A percentile compares a stretch with the other conserved stretches of the same genome.
Conservation (phyloP, 2,888 invertebrate species). For the Folsomia candida region DNA sequence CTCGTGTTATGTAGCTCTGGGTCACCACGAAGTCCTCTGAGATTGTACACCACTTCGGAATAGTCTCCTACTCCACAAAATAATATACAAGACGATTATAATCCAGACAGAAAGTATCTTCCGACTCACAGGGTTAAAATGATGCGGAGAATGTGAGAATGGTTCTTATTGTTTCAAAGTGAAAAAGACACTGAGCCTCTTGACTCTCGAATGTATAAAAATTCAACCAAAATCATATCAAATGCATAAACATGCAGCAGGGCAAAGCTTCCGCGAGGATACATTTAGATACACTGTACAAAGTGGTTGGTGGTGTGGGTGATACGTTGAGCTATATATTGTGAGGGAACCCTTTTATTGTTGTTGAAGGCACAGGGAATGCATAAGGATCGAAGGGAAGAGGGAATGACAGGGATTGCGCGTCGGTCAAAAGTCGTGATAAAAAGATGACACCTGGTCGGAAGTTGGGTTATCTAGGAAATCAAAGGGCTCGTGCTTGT, state of each 20-base stretch:
- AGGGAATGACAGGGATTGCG: constrained; percentile 37
- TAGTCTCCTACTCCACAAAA: constrained; percentile 26
- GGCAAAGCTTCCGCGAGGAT: neutral
- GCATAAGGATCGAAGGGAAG: neutral
- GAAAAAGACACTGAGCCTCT: constrained; percentile 4
- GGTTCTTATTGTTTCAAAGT: constrained; percentile 5
- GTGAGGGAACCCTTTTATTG: neutral
- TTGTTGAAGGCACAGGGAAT: neutral
- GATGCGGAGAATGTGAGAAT: neutral
- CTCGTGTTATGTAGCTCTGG: constrained; percentile 28
- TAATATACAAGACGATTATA: no score
- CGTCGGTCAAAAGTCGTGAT: constrained; percentile 51
- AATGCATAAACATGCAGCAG: neutral
- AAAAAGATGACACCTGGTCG: constrained; percentile 52
- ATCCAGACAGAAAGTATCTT: neutral
- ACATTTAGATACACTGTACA: no score
- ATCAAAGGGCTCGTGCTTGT: constrained; percentile 47
- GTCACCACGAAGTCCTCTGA: constrained; percentile 31
- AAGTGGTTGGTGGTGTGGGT: no score
- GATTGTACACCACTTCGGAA: constrained; percentile 30
- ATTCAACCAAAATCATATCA: constrained; percentile 13
- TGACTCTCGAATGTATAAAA: neutral
- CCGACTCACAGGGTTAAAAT: neutral
- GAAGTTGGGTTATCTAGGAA: constrained; percentile 49
- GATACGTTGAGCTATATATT: neutral